Evolutionary conservation across 2,888 invertebrate genomes (phyloP).

Genomic region (Tiliacea citrago): DNA sequence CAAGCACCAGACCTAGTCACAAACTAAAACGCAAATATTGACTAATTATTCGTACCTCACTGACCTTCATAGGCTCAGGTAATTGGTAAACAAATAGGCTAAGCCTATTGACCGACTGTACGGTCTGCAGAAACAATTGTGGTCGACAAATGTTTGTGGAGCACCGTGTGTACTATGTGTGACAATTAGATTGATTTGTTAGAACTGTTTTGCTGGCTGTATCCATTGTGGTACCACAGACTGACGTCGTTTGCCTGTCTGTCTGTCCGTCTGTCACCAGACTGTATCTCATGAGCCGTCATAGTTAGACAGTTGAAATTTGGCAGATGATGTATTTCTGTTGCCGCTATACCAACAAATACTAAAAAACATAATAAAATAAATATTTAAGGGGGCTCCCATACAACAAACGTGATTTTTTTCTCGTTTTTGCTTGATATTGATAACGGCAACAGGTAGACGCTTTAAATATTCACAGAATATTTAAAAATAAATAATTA

Average conservation of each 20-base stretch:
- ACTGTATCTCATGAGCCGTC: no score
- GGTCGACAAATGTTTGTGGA: constrained; percentile 36
- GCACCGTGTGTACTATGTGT: neutral
- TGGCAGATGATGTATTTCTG: no score
- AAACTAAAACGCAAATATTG: constrained; percentile 32
- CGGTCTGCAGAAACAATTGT: constrained; percentile 31
- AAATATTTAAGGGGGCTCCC: no score
- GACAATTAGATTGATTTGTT: constrained; percentile 32
- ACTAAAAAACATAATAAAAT: no score
- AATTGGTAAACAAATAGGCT: constrained; percentile 18
- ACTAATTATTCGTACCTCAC: constrained; percentile 16
- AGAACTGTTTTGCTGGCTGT: constrained; percentile 19
- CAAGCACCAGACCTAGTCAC: constrained; percentile 1
- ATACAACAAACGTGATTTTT: no score
- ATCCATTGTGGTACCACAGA: neutral
- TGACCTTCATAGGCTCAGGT: constrained; percentile 36
- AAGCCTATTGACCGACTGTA: constrained; percentile 42
- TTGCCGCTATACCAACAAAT: no score
- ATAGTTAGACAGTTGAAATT: no score
- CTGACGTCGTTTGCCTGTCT: neutral
- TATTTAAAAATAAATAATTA: no score
- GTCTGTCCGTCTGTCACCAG: no score
- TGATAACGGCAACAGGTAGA: no score
- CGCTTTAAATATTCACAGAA: no score
- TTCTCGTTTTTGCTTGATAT: no score